phyloP scores from a whole-genome alignment of 2,797 vertebrate species.

The Cephalopachus bancanus region DNA sequence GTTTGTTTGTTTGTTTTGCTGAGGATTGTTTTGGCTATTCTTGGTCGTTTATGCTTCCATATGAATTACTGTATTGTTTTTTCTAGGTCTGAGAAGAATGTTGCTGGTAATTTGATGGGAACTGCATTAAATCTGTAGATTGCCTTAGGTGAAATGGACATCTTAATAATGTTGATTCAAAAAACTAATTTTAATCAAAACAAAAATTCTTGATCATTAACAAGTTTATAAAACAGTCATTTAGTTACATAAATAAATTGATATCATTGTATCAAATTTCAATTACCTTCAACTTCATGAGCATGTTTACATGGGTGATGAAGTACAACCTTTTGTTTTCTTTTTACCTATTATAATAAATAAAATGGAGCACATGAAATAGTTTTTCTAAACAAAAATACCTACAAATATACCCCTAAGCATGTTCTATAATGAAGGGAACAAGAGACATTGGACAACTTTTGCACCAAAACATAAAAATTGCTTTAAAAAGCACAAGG shows the following conservation, averaged over 20 bases:
- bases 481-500: constrained; percentile 96
- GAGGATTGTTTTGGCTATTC: too few relatives aligned
- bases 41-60: too few relatives aligned
- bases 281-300: constrained; percentile 99
- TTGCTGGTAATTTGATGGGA: too few relatives aligned
- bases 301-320: constrained; percentile 96
- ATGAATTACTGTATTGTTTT: too few relatives aligned
- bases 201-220: constrained; percentile 98
- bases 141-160: too few relatives aligned
- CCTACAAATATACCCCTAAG: constrained; percentile 97
- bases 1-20: too few relatives aligned
- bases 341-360: constrained; percentile 97
- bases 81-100: too few relatives aligned
- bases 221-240: constrained; percentile 99
- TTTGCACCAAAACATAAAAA: constrained; percentile 96
- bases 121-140: too few relatives aligned
- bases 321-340: constrained; percentile 96
- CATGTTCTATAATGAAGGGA: constrained; percentile 94
- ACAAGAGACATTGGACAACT: constrained; percentile 96
- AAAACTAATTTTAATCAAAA: constrained; percentile 99
- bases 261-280: constrained; percentile 99
- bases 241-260: constrained; percentile 99
- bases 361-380: constrained; percentile 96
- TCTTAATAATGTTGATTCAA: constrained; percentile 77
- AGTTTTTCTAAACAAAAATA: constrained; percentile 95